phyloP scores from a whole-genome alignment of 1,140 invertebrate species.

The Drosophila setifemur region DNA sequence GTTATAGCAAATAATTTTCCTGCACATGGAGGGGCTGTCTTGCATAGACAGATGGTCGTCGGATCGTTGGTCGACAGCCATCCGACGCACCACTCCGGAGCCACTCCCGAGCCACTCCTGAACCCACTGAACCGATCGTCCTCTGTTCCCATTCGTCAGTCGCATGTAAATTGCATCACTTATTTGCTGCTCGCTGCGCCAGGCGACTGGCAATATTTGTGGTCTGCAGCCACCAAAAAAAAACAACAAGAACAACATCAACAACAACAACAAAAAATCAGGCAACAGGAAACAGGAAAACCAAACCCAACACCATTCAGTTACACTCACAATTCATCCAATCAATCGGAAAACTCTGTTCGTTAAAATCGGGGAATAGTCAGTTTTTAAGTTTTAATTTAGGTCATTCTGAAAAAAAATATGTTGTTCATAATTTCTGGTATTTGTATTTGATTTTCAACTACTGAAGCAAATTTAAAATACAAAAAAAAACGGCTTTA shows the following conservation, averaged over 20 bases:
- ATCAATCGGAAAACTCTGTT: not conserved
- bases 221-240: slow-evolving; percentile 13
- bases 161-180: slow-evolving; percentile 68
- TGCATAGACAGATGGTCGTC: slow-evolving; percentile 39
- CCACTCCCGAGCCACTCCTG: slow-evolving; percentile 1
- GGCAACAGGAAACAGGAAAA: no score
- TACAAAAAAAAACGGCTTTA: no score
- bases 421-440: no score
- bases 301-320: no score
- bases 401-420: no score
- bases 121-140: not conserved
- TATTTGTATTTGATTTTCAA: no score
- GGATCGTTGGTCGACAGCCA: slow-evolving; percentile 3
- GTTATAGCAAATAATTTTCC: slow-evolving; percentile 80
- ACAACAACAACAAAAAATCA: not conserved
- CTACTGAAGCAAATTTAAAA: no score
- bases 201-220: slow-evolving; percentile 62
- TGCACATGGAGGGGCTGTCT: slow-evolving; percentile 33
- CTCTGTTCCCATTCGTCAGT: slow-evolving; percentile 1
- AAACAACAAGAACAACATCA: not conserved
- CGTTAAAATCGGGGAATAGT: no score
- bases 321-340: no score
- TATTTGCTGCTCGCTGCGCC: slow-evolving; percentile 59
- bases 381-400: no score
- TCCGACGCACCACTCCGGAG: not conserved